Evolutionary conservation across 2,113 vertebrate genomes (phyloP).

Genomic region (Pygoscelis adeliae): DNA sequence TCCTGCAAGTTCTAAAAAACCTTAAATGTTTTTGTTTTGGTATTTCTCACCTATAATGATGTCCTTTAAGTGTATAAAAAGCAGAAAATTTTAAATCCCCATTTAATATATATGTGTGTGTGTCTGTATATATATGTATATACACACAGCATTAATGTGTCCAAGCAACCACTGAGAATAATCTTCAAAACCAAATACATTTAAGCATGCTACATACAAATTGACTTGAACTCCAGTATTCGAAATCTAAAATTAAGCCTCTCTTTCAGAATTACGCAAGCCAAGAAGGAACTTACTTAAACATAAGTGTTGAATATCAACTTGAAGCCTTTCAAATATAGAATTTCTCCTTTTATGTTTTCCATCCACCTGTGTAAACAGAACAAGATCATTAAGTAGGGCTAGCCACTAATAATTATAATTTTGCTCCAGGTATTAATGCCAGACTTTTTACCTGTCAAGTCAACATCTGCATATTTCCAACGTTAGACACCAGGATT

Average conservation of each 20-base stretch:
- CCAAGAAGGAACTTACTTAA: constrained; percentile 80
- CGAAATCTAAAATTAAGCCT: neutral
- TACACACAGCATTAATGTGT: neutral
- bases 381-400: neutral
- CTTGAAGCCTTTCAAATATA: constrained; percentile 89
- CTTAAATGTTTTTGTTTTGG: neutral
- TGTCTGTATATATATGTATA: no score
- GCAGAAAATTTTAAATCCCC: neutral
- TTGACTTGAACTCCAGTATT: neutral
- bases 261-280: neutral
- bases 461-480: neutral
- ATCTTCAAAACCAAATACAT: neutral
- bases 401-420: neutral
- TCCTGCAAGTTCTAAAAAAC: neutral
- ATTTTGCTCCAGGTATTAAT: neutral
- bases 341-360: constrained; percentile 84
- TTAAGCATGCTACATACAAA: neutral
- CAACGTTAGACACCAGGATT: neutral
- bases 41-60: neutral
- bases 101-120: neutral
- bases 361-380: constrained; percentile 87
- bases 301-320: constrained; percentile 95
- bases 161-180: neutral
- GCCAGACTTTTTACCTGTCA: neutral
- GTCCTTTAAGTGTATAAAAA: neutral